Percentiles rank a stretch among this genome's conserved stretches.
These are phyloP conservation scores for Danionella dracula DNA, from an alignment of 2,797 vertebrate species.

Conservation along the genomic window DNA sequence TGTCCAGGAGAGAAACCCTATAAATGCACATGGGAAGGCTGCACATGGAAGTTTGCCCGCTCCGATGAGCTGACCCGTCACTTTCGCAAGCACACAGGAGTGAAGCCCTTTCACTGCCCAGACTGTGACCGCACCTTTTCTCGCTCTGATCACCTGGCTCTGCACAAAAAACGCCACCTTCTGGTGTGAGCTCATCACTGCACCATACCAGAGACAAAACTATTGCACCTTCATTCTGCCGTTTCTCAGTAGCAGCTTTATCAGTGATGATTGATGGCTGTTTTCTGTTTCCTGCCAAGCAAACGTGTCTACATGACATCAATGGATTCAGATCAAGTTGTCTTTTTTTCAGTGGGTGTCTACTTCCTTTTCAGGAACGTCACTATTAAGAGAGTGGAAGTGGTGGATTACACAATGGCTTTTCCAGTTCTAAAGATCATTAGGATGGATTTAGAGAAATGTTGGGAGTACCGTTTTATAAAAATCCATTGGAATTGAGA, in stretches of 20 bases:
- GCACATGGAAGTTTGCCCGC: conserved; percentile 98
- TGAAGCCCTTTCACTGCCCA: conserved; percentile 97
- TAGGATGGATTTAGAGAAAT: not conserved
- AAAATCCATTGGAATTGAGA: not conserved
- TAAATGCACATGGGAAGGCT: conserved; percentile 96
- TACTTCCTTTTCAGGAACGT: not conserved
- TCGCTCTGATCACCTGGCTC: conserved; percentile 93
- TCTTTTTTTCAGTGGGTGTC: too few species aligned
- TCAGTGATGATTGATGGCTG: not conserved
- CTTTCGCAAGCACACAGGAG: conserved; percentile 98
- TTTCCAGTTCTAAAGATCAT: not conserved
- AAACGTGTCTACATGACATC: too few species aligned
- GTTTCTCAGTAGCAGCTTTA: not conserved
- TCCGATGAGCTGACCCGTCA: conserved; percentile 97
- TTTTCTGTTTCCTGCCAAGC: conserved; percentile 1
- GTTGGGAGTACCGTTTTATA: not conserved
- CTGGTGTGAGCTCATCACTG: conserved; percentile 72
- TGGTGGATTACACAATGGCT: not conserved
- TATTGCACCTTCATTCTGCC: not conserved
- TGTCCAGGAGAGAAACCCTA: conserved; percentile 93
- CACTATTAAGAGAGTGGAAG: not conserved
- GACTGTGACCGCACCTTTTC: conserved; percentile 99
- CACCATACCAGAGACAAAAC: conserved; percentile 1
- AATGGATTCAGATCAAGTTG: too few species aligned
- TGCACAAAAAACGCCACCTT: conserved; percentile 96